phyloP scores from a whole-genome alignment of 2,113 vertebrate species.

The Vulpes vulpes region DNA sequence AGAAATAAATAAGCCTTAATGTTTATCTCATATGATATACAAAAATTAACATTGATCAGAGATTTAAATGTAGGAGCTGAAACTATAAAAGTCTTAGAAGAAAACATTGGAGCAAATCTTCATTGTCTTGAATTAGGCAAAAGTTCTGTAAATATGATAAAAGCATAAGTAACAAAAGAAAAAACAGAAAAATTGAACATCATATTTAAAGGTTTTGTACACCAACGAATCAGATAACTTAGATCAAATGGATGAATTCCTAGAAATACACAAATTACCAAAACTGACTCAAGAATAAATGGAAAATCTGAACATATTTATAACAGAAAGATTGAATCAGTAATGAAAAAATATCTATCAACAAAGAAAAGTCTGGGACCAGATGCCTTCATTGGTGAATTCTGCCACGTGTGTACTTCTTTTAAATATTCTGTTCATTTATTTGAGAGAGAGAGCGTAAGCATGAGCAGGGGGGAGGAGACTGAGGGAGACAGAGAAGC shows the following conservation, averaged over 20 bases:
- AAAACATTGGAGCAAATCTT: not conserved
- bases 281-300: conserved; percentile 28
- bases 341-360: not conserved
- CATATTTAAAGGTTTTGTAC: not conserved
- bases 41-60: not conserved
- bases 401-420: not conserved
- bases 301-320: not conserved
- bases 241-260: not conserved
- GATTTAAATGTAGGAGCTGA: not conserved
- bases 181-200: not conserved
- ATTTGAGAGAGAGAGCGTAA: too few species aligned
- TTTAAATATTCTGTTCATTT: too few species aligned
- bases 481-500: too few species aligned
- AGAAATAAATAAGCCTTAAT: not conserved
- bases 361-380: not conserved
- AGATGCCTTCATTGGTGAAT: not conserved
- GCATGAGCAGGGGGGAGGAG: too few species aligned
- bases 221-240: not conserved
- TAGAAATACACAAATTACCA: conserved; percentile 6
- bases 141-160: not conserved
- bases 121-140: not conserved
- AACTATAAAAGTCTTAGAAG: not conserved
- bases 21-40: not conserved
- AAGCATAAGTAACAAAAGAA: not conserved
- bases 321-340: not conserved